Percentiles rank a stretch among this genome's conserved stretches.
These are phyloP conservation scores for Cherax destructor DNA, from an alignment of 1,140 invertebrate species.

Conservation along the genomic window DNA sequence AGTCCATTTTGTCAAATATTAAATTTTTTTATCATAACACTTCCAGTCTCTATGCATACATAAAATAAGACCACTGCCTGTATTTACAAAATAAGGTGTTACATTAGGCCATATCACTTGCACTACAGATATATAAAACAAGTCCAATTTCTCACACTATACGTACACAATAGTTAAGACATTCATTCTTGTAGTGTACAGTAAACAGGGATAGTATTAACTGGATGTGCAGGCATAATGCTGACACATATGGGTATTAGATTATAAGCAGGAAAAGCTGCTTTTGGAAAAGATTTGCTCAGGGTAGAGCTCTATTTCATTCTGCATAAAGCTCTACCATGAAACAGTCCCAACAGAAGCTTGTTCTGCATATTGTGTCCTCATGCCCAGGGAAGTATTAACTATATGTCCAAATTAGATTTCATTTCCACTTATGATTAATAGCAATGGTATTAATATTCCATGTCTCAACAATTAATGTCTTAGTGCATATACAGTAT, in stretches of 20 bases:
- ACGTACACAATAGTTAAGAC: background rate
- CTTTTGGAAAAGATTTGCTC: no score
- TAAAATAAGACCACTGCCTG: background rate
- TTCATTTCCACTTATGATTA: background rate
- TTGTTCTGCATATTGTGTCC: no score
- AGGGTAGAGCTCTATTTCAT: no score
- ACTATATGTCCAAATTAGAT: background rate
- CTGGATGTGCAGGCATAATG: no score
- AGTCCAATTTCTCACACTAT: background rate
- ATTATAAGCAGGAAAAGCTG: no score
- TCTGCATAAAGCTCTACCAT: no score
- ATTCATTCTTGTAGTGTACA: conserved; percentile 7
- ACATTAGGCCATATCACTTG: background rate
- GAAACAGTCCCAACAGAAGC: no score
- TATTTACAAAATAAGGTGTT: conserved; percentile 2
- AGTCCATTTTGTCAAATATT: background rate
- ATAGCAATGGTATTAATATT: no score
- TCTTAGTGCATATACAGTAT: background rate
- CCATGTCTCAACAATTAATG: background rate
- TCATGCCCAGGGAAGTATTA: background rate
- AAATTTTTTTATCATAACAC: background rate
- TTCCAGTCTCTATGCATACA: background rate
- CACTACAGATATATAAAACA: background rate
- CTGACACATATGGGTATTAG: no score
- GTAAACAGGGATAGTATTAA: background rate